phyloP scores from a whole-genome alignment of 2,113 vertebrate species.

The Neoarius graeffei region DNA sequence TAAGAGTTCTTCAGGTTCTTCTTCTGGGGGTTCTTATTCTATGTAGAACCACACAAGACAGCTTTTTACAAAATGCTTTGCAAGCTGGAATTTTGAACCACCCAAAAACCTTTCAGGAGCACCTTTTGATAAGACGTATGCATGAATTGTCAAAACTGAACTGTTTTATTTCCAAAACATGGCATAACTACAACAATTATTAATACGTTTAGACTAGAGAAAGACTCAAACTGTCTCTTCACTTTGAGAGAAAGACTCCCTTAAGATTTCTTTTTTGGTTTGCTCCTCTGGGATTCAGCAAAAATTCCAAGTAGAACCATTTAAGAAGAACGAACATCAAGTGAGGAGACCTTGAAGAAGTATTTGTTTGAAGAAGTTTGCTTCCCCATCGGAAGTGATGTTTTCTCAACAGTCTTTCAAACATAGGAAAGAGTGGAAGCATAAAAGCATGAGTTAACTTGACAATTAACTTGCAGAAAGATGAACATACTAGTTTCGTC shows the following conservation, averaged over 20 bases:
- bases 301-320: not conserved
- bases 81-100: not conserved
- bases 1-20: not conserved
- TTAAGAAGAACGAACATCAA: not conserved
- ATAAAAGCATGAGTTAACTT: not conserved
- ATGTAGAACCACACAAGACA: not conserved
- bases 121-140: not conserved
- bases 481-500: constrained; percentile 77
- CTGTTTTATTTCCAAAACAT: not conserved
- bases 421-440: not conserved
- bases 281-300: not conserved
- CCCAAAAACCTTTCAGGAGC: not conserved
- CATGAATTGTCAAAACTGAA: not conserved
- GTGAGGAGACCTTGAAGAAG: not conserved
- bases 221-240: not conserved
- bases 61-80: not conserved
- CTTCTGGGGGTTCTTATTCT: not conserved
- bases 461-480: not conserved
- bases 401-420: not conserved
- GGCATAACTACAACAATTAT: not conserved
- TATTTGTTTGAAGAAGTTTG: not conserved
- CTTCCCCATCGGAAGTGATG: too few species aligned
- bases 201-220: not conserved
- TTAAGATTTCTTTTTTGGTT: not conserved
- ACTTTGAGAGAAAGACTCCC: not conserved